Conservation (phyloP, 2,888 invertebrate genomes). For the Amphipoea lucens region DNA sequence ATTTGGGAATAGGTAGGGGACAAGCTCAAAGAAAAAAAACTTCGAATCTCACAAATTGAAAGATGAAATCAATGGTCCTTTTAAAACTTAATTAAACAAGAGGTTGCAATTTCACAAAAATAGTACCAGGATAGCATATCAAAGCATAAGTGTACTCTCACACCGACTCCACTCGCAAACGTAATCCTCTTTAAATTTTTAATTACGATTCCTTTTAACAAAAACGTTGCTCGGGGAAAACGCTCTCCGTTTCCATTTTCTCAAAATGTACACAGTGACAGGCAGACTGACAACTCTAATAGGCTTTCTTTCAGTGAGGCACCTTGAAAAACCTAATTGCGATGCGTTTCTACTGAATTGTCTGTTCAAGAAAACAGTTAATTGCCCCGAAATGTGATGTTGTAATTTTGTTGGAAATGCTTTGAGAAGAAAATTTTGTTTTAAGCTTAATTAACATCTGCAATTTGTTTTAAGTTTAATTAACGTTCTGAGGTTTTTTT, state of each 20-base stretch:
- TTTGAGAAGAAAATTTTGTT: constrained; percentile 19
- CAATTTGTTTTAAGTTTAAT: constrained; percentile 26
- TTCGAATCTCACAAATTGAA: neutral
- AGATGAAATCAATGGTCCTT: neutral
- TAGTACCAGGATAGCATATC: constrained; percentile 20
- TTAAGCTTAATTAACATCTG: neutral
- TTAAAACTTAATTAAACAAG: neutral
- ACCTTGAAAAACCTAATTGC: constrained; percentile 63
- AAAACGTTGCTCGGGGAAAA: constrained; percentile 48
- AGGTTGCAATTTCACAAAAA: constrained; percentile 8
- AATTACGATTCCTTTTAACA: constrained; percentile 59
- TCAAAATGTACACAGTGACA: constrained; percentile 62
- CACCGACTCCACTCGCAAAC: constrained; percentile 24
- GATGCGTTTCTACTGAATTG: constrained; percentile 53
- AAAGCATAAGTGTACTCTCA: constrained; percentile 15
- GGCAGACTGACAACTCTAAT: constrained; percentile 63
- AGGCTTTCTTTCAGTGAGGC: constrained; percentile 58
- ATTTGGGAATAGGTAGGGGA: neutral
- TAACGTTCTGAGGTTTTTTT: neutral
- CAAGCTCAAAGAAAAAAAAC: neutral
- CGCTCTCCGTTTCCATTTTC: constrained; percentile 48
- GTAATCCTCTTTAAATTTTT: constrained; percentile 52
- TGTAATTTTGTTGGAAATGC: constrained; percentile 45
- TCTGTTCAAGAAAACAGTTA: constrained; percentile 55
- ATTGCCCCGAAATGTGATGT: constrained; percentile 56